Percentiles rank a stretch among this genome's conserved stretches.
Conservation (phyloP, 2,113 vertebrate species). For the Sinocyclocheilus rhinocerous region DNA sequence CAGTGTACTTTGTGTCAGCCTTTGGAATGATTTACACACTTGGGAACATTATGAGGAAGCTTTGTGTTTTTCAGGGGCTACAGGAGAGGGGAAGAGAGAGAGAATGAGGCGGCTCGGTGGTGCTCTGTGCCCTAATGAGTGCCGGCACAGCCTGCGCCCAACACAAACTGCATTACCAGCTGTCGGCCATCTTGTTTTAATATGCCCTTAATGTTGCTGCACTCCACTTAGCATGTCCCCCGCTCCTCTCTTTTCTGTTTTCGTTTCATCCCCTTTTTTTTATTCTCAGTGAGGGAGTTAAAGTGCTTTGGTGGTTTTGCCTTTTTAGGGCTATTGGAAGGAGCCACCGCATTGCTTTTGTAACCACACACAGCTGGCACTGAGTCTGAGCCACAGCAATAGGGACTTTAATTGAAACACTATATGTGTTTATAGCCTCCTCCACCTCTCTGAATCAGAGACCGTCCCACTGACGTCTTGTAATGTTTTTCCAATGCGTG, state of each 20-base stretch:
- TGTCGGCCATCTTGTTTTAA: slow-evolving; percentile 72
- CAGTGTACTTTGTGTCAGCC: slow-evolving; percentile 51
- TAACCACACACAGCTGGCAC: slow-evolving; percentile 66
- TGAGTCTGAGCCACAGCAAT: slow-evolving; percentile 54
- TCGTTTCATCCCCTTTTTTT: slow-evolving; percentile 17
- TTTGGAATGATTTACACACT: slow-evolving; percentile 57
- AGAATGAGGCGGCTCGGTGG: neutral
- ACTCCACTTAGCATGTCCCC: slow-evolving; percentile 48
- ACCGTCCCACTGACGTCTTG: slow-evolving; percentile 28
- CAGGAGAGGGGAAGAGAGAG: slow-evolving; percentile 17
- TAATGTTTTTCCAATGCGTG: slow-evolving; percentile 52
- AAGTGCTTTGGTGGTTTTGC: slow-evolving; percentile 52
- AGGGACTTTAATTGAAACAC: slow-evolving; percentile 68
- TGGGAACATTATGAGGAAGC: slow-evolving; percentile 54
- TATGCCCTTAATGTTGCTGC: slow-evolving; percentile 70
- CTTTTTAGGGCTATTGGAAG: slow-evolving; percentile 43
- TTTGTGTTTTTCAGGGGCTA: slow-evolving; percentile 37
- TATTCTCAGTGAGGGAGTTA: slow-evolving; percentile 61
- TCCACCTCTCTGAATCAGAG: slow-evolving; percentile 37
- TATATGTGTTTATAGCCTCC: slow-evolving; percentile 49
- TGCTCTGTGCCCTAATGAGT: slow-evolving; percentile 28
- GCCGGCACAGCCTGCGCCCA: slow-evolving; percentile 30
- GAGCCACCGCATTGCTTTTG: slow-evolving; percentile 68
- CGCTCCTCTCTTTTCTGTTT: slow-evolving; percentile 18
- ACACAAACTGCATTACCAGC: slow-evolving; percentile 57